Base-by-base conservation (phyloP, 2,113 vertebrate species). In the Echinops telfairi region DNA sequence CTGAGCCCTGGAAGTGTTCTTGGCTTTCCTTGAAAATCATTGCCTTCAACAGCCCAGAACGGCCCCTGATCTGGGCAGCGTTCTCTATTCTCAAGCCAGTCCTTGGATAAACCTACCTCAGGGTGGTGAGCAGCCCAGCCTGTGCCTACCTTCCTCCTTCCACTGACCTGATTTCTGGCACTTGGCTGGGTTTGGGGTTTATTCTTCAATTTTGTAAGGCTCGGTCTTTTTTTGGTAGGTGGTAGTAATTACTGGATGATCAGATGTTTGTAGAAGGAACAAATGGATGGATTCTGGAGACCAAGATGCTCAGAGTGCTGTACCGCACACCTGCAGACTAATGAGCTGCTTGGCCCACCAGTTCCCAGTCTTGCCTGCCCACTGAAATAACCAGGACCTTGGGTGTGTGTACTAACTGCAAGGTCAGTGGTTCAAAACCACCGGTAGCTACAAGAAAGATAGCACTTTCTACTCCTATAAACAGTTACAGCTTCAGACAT, bases 161-260 rank as follows among this genome's bases (percentile, higher is more conserved):
- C 33, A 27, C 0, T 70, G 53, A 31, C 6, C 9, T 25, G 29
- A 20, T 8, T 36, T 86, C 58, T 16, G 20, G 38, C 33, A 77
- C 14, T 12, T 83, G 11, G 0, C 38, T 70, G 33, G 36, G 70
- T 62, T 79, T 57, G 31, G 73, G 43, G 33, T 68, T 78, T 86
- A 16, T 38, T 82, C 43, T 85, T 92, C 79, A 57, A 77, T n/a
- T 60, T 95, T 88, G 33, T 29, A 93, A 92, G 62, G 38, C 58
- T 86, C 68, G 5, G 6, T 53, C 15, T 29, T 36, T 57, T 90
- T 91, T 57, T 90, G 89, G 81, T 43, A 94, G 47, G 60, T 70
- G 14, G 1, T 2, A 76, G 60, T 57, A 73, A 62, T 73, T 91
- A 64, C 31, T 89, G 43, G 86, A 92, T 86, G 86, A 90, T 85